Evolutionary conservation across 37 sponge, comb jelly and placozoan genomes (phyloP).

Genomic region (Petrosia ficiformis): DNA sequence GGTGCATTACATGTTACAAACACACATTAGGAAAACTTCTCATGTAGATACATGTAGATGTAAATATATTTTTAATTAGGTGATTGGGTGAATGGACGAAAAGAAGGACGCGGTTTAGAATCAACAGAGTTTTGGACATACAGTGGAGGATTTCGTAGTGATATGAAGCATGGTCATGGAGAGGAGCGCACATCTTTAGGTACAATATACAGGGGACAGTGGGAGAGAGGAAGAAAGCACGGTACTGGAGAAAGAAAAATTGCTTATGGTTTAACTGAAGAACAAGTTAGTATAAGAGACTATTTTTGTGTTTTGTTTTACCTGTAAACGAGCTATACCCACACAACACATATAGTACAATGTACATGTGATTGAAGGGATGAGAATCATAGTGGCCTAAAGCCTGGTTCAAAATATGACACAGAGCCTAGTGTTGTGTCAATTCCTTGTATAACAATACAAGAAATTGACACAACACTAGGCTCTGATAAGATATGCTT

Average conservation of each 20-base stretch:
- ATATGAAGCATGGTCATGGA: conserved; percentile 77
- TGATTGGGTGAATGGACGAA: conserved; percentile 74
- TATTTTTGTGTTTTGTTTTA: no score
- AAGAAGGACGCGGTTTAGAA: conserved; percentile 66
- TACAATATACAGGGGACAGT: conserved; percentile 67
- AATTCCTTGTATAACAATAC: no score
- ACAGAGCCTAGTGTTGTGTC: no score
- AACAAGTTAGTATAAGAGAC: conserved; percentile 51
- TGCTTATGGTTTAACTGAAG: conserved; percentile 56
- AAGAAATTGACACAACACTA: no score
- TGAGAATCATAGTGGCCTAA: no score
- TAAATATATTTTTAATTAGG: conserved; percentile 36
- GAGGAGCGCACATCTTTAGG: conserved; percentile 69
- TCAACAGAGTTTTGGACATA: conserved; percentile 48
- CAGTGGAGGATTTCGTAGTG: conserved; percentile 60
- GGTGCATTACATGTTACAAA: conserved; percentile 14
- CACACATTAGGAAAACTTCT: not conserved
- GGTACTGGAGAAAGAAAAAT: conserved; percentile 58
- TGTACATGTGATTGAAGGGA: no score
- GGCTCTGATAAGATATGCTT: no score
- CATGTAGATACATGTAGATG: not conserved
- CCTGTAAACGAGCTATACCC: no score
- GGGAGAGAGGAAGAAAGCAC: conserved; percentile 66
- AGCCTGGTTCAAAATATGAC: no score
- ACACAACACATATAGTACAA: no score